These are phyloP conservation scores for Plagiodera versicolora DNA, from an alignment of 2,888 invertebrate species.

Conservation along the genomic window DNA sequence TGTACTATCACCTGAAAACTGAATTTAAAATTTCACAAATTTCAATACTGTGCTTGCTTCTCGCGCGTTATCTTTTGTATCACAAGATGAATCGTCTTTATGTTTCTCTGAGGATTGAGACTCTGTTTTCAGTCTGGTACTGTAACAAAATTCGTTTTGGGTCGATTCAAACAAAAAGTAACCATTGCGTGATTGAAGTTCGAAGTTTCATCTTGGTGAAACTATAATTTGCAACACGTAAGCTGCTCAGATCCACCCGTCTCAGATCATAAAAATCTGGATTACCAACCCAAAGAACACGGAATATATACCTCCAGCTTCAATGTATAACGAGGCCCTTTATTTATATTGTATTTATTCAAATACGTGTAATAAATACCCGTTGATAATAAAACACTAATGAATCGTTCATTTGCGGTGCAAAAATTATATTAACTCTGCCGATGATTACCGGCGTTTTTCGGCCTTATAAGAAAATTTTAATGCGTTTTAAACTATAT, in stretches of 20 bases:
- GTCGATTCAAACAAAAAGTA: background rate
- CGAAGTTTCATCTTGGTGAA: constrained; percentile 34
- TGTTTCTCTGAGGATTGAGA: too few species aligned
- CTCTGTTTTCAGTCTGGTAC: background rate
- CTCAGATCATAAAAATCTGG: background rate
- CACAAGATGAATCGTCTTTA: too few species aligned
- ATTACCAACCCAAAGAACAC: background rate
- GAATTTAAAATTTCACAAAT: too few species aligned
- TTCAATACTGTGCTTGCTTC: too few species aligned
- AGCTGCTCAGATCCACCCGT: constrained; percentile 26
- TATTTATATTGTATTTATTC: too few species aligned
- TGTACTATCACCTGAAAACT: too few species aligned
- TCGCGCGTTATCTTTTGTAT: too few species aligned
- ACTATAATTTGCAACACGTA: constrained; percentile 42
- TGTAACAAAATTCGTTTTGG: background rate
- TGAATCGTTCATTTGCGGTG: background rate
- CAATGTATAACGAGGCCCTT: too few species aligned
- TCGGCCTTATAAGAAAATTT: background rate
- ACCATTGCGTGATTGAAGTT: constrained; percentile 37
- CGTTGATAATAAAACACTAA: background rate
- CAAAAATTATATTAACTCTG: background rate
- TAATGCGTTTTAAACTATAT: background rate
- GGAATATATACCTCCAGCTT: too few species aligned
- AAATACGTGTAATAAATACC: background rate
- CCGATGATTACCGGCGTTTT: background rate